Evolutionary conservation across 2,888 invertebrate genomes (phyloP).

Genomic region (Bursaphelenchus okinawaensis): DNA sequence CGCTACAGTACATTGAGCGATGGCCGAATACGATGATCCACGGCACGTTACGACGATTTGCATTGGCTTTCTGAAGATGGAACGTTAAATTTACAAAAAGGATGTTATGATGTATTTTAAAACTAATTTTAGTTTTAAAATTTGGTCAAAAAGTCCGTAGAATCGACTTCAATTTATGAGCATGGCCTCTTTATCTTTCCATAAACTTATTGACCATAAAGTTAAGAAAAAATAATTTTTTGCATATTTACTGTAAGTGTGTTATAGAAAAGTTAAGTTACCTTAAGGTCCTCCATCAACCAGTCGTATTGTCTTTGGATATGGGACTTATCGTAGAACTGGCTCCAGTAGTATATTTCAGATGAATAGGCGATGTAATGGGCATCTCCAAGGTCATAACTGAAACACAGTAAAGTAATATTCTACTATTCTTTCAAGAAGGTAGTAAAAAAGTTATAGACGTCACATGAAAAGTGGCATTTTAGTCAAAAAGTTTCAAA

Average conservation of each 20-base stretch:
- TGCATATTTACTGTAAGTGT: constrained; percentile 1
- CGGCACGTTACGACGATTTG: constrained; percentile 60
- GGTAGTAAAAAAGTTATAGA: too few species aligned
- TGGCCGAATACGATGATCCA: constrained; percentile 79
- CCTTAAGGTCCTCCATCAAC: constrained; percentile 43
- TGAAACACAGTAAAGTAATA: constrained; percentile 92
- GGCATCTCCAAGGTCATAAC: constrained; percentile 79
- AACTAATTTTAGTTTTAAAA: too few species aligned
- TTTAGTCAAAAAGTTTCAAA: too few species aligned
- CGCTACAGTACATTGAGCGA: constrained; percentile 80
- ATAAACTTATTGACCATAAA: too few species aligned
- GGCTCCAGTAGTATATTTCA: constrained; percentile 84
- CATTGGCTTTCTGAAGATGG: constrained; percentile 14
- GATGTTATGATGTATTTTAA: neutral
- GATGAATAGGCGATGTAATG: constrained; percentile 86
- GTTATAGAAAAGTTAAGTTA: constrained; percentile 4
- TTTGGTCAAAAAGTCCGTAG: too few species aligned
- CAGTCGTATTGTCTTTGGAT: constrained; percentile 50
- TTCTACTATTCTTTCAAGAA: too few species aligned
- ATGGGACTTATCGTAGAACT: constrained; percentile 72
- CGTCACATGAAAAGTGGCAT: constrained; percentile 76
- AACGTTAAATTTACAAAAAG: neutral
- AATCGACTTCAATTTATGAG: too few species aligned
- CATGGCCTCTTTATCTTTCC: too few species aligned
- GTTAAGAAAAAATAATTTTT: too few species aligned